Evolutionary conservation across 2,797 vertebrate species (phyloP).

Genomic region (Cyprinella venusta): DNA sequence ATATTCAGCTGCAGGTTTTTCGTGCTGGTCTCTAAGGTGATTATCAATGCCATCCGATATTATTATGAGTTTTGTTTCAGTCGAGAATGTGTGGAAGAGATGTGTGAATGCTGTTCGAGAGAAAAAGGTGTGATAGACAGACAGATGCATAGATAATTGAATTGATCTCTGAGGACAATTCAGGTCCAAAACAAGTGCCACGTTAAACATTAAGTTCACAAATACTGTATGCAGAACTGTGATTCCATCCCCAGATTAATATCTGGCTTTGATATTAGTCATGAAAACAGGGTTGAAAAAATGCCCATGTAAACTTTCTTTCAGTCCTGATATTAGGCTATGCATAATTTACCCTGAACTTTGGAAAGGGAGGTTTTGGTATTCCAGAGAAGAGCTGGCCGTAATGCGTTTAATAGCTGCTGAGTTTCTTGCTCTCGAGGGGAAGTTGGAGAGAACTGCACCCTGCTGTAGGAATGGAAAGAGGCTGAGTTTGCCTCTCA

Average conservation of each 20-base stretch:
- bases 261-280: constrained; percentile 15
- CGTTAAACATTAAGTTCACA: not conserved
- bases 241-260: too few relatives aligned
- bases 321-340: constrained; percentile 10
- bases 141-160: constrained; percentile 25
- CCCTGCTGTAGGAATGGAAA: constrained; percentile 19
- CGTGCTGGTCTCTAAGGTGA: constrained; percentile 56
- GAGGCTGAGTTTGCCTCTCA: constrained; percentile 39
- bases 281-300: not conserved
- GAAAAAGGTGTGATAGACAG: constrained; percentile 21
- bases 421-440: constrained; percentile 38
- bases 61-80: constrained; percentile 57
- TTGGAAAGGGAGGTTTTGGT: constrained; percentile 6
- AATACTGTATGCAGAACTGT: not conserved
- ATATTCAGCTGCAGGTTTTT: constrained; percentile 59
- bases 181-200: constrained; percentile 7
- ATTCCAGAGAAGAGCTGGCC: constrained; percentile 18
- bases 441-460: constrained; percentile 34
- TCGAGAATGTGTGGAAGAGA: constrained; percentile 44
- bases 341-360: constrained; percentile 28
- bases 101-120: constrained; percentile 23
- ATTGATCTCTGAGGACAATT: constrained; percentile 22
- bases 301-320: constrained; percentile 14
- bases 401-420: constrained; percentile 54
- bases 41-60: constrained; percentile 59